A percentile compares a stretch with the other conserved stretches of the same genome.
Evolutionary conservation across 2,797 vertebrate species (phyloP).

Genomic region (Holocentrus rufus): DNA sequence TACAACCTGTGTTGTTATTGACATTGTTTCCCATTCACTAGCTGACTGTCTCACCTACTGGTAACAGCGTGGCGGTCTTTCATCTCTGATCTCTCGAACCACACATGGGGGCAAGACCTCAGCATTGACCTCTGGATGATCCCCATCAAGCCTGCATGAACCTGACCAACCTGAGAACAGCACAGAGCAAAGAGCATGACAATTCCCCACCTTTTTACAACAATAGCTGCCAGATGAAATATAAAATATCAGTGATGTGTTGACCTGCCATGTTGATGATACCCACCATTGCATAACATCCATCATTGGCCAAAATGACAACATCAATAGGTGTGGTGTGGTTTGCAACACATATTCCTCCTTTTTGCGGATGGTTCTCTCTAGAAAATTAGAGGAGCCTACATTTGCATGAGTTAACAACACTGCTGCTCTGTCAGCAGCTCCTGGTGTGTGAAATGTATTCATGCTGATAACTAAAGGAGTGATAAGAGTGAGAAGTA

Average conservation of each 20-base stretch:
- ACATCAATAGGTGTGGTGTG: conserved; percentile 96
- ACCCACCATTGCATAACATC: conserved; percentile 97
- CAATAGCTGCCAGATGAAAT: neutral
- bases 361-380: conserved; percentile 91
- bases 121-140: conserved; percentile 93
- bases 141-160: conserved; percentile 93
- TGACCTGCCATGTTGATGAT: neutral
- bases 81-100: conserved; percentile 97
- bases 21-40: neutral
- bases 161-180: conserved; percentile 89
- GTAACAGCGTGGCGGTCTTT: conserved; percentile 92
- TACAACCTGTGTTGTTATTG: too few species aligned
- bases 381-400: conserved; percentile 72
- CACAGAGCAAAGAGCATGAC: conserved; percentile 10
- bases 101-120: conserved; percentile 93
- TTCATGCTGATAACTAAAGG: too few species aligned
- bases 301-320: conserved; percentile 93
- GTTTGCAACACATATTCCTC: conserved; percentile 97
- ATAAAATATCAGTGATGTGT: neutral
- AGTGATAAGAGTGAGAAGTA: neutral
- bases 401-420: neutral
- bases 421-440: too few species aligned
- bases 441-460: too few species aligned
- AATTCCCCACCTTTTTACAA: neutral
- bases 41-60: conserved; percentile 83